These are phyloP conservation scores for Syrphus vitripennis DNA, from an alignment of 2,888 invertebrate genomes.

Conservation along the genomic window DNA sequence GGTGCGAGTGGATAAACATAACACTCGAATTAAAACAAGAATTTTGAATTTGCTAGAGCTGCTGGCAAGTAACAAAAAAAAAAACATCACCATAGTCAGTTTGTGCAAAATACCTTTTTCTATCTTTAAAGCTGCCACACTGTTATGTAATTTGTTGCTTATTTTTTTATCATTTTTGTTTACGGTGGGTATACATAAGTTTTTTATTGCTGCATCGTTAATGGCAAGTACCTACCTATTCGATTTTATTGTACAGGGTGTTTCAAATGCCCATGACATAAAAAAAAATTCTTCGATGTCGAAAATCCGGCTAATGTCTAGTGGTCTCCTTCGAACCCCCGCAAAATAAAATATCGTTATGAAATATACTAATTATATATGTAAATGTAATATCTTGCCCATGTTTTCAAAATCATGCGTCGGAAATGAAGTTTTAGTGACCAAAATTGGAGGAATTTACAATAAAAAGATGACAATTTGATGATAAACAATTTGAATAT, in stretches of 20 bases:
- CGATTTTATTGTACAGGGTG: neutral
- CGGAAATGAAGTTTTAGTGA: too few species aligned
- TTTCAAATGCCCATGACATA: neutral
- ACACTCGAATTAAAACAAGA: constrained; percentile 22
- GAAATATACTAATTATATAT: too few species aligned
- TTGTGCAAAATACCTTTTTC: constrained; percentile 27
- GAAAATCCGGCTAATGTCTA: too few species aligned
- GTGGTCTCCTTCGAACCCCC: too few species aligned
- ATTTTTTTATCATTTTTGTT: neutral
- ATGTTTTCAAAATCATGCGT: too few species aligned
- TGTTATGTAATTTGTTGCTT: constrained; percentile 53
- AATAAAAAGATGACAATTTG: too few species aligned
- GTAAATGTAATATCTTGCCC: too few species aligned
- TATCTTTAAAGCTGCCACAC: neutral
- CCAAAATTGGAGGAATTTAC: too few species aligned
- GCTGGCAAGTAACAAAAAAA: neutral
- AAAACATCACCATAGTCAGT: neutral
- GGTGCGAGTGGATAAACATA: neutral
- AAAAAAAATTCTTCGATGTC: neutral
- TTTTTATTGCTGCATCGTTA: neutral
- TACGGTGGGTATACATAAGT: neutral
- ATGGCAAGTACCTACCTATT: neutral
- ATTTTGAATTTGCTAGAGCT: constrained; percentile 25
- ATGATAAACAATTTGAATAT: too few species aligned
- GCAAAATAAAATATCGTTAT: too few species aligned